These are phyloP conservation scores for Tachyglossus aculeatus DNA, from an alignment of 2,797 vertebrate species.

Conservation along the genomic window DNA sequence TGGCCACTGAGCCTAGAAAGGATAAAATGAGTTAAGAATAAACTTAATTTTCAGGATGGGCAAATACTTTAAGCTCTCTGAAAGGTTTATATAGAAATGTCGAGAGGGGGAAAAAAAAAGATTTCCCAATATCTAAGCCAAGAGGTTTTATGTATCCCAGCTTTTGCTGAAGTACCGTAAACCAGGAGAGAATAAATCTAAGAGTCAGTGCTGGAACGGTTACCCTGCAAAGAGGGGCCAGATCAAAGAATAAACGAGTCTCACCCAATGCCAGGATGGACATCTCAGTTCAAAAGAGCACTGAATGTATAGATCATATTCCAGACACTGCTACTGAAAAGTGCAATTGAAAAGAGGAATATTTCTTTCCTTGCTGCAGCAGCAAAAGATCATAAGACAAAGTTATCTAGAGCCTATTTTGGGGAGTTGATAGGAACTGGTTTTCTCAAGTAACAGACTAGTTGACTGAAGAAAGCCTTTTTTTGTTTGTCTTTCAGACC, in stretches of 20 bases:
- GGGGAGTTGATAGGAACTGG: no score
- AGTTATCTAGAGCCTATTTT: no score
- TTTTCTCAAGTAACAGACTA: no score
- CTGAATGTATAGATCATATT: background rate
- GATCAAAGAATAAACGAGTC: no score
- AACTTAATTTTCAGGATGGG: no score
- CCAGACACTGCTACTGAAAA: background rate
- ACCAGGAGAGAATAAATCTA: slow-evolving; percentile 12
- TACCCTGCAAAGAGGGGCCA: background rate
- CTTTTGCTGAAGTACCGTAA: background rate
- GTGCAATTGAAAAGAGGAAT: background rate
- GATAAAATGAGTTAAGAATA: no score
- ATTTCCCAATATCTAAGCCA: background rate
- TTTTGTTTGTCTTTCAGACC: no score
- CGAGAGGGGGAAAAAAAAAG: background rate
- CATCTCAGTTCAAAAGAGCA: background rate
- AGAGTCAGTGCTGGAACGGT: background rate
- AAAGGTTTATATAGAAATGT: background rate
- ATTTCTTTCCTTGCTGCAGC: background rate
- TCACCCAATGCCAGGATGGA: no score
- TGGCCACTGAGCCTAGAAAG: background rate
- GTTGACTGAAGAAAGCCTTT: no score
- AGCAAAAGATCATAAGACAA: no score
- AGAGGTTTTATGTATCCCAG: no score
- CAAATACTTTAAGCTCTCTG: background rate